Base-by-base conservation (phyloP, 2,113 vertebrate genomes). In the Scomber colias region DNA sequence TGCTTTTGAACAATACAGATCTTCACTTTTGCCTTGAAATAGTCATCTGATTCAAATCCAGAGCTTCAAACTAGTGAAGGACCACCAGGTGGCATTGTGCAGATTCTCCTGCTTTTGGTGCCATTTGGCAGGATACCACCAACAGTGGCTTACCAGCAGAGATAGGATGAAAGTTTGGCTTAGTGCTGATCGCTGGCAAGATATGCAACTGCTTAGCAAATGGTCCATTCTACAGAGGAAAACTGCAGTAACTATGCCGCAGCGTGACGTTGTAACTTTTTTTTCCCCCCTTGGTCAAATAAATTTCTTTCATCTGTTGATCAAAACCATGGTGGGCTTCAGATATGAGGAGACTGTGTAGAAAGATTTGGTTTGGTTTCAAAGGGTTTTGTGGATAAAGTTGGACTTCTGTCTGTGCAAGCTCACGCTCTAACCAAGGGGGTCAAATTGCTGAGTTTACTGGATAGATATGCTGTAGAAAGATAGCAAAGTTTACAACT, bases 11-110 rank as follows among this genome's bases (percentile, higher is more conserved):
- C 49, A 27, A 14, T 10, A 56, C 14, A 5, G 0, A 21, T 46
- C 51, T 6, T 27, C 24, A 27, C 24, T 27, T 27, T 19, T 15
- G 12, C 4, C 17, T 16, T 24, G 2, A 66, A 3, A 49, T 17
- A 31, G 21, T 27, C 9, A 67, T 16, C 44, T 55, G 9, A 24
- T 53, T 50, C 16, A 44, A 55, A n/a, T 8, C 17, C 9, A 55
- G 9, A 68, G 60, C 21, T 40, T 57, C 11, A 64, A 45, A 65
- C 30, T 46, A 46, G 46, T 10, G 2, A 15, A n/a, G 6, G 11
- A 81, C 90, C 92, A 92, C 82, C 86, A 93, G 90, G 89, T 84
- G 89, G 83, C 82, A 51, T 8, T 15, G n/a, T 86, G 60, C 69
- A 83, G 77, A 70, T 62, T 62, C 15, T 35, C 30, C 55, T 69